Percentiles rank a stretch among this genome's conserved stretches.
Conservation (phyloP, 2,113 vertebrate genomes). For the Triplophysa dalaica region DNA sequence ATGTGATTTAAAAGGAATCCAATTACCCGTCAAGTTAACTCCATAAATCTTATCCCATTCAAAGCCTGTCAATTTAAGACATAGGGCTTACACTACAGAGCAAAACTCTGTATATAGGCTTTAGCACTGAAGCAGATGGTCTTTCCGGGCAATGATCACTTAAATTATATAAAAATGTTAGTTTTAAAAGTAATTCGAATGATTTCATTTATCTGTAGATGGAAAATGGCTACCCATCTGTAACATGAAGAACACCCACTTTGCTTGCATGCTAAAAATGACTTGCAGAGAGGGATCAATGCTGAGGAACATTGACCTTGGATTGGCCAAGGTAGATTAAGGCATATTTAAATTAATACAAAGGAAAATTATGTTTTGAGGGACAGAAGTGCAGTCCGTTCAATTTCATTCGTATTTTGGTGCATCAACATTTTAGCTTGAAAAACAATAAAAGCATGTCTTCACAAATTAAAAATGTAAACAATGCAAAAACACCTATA, state of each 20-base stretch:
- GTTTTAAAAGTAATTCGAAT: not conserved
- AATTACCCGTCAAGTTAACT: constrained; percentile 38
- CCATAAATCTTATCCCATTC: constrained; percentile 28
- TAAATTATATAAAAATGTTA: not conserved
- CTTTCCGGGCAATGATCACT: not conserved
- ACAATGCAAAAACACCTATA: too few relatives aligned
- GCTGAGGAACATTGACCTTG: not conserved
- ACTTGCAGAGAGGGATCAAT: not conserved
- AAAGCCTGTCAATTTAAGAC: constrained; percentile 10
- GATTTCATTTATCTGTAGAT: not conserved
- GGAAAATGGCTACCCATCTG: not conserved
- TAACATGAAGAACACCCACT: not conserved
- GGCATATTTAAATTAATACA: not conserved
- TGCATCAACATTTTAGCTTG: not conserved
- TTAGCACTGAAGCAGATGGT: not conserved
- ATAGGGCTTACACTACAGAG: constrained; percentile 33
- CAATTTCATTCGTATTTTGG: not conserved
- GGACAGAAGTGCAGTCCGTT: not conserved
- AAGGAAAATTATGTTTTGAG: not conserved
- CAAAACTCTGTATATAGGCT: not conserved
- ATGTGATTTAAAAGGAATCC: constrained; percentile 41
- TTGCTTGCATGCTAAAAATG: not conserved
- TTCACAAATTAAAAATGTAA: not conserved
- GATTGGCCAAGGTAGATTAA: not conserved
- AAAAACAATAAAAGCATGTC: not conserved